Evolutionary conservation across 92 coral and sea anemone genomes (phyloP), one percentile per base, ranked within the genome.

Genomic region (Epizoanthus scotinus): DNA sequence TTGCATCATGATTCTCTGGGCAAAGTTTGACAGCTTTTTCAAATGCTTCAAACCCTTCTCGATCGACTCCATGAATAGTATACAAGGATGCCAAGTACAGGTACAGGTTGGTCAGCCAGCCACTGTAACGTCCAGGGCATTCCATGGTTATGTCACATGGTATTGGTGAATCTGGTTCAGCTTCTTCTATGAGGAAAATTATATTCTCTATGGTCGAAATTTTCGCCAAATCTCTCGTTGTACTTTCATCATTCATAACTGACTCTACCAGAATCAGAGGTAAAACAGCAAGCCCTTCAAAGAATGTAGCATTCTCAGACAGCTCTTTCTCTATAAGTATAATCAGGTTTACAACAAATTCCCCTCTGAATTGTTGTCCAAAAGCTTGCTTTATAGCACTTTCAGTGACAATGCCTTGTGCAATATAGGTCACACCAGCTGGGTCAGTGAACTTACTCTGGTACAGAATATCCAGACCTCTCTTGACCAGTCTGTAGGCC

Each of bases 101-200:
- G 68, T 82, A 92, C 29, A 92, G 78, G 44, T 56, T 26, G 56
- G 88, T 94, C 65, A 90, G 79, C 94, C 94, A 92, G 53, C 91
- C 85, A 56, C 84, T 84, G 83, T 92, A 92, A 60, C 47, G 66
- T 18, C 81, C 75, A 29, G 88, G 90, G 78, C 85, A 91, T 15
- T 82, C 72, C 13, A 81, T 56, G 26, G 86, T 84, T 19, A 67
- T 27, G 64, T 78, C 72, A 15, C 71, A 22, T 13, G 91, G 91
- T 27, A 71, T 5, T 1, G 49, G 52, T n/a, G 81, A 12, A 34
- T 63, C 53, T 34, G 94, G 89, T 65, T 91, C 88, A 8, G 73
- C 73, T 40, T 84, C 67, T 52, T 85, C 42, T 20, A 92, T 91
- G 53, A 92, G 71, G 26, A 38, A 40, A 63, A 92, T 92, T n/a